Base-by-base conservation (phyloP, 2,797 vertebrate species). In the Eulemur coronatus region DNA sequence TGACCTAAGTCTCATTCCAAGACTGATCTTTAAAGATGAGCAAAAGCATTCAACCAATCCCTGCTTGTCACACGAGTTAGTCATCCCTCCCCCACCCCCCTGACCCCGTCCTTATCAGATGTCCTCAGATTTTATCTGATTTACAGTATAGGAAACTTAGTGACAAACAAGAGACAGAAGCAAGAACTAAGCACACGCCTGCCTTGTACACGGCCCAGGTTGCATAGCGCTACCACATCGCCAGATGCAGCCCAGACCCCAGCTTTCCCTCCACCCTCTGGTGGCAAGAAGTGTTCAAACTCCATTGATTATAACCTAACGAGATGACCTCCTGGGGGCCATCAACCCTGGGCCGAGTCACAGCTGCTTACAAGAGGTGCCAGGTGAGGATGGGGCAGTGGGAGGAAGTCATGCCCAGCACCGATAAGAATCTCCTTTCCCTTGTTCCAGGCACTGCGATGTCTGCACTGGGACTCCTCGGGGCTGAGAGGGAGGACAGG, bases 381-480 rank as follows among this genome's bases (percentile, higher is more conserved):
- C 96, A 95, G 80, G 88, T 89, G 43, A 79, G 69, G 72, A 85
- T 41, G 78, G 52, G 50, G 30, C 24, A 22, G n/a, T n/a, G 43
- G 76, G 73, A 97, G 95, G 96, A 96, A 98, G 87, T 15, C 6
- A 43, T 95, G 94, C 79, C 90, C n/a, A 18, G 73, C 20, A 7
- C 70, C 43, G 94, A 95, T 96, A 92, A 94, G 84, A 88, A 94
- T 72, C 52, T 97, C 90, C 89, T 75, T 97, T 95, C 79, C 92
- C 48, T 61, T 94, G 52, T 86, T 43, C 55, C 33, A 61, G 87
- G 7, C 55, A 59, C 50, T 18, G 65, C 8, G 65, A 18, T 76
- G 73, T 92, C 92, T 86, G 43, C 17, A 50, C n/a, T 86, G 79
- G 69, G 70, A 59, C 55, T 70, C 76, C 35, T 70, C 50, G 6